Percentiles rank a stretch among this genome's conserved stretches.
phyloP scores from a whole-genome alignment of 2,797 vertebrate species.

The Galagoides demidoff region DNA sequence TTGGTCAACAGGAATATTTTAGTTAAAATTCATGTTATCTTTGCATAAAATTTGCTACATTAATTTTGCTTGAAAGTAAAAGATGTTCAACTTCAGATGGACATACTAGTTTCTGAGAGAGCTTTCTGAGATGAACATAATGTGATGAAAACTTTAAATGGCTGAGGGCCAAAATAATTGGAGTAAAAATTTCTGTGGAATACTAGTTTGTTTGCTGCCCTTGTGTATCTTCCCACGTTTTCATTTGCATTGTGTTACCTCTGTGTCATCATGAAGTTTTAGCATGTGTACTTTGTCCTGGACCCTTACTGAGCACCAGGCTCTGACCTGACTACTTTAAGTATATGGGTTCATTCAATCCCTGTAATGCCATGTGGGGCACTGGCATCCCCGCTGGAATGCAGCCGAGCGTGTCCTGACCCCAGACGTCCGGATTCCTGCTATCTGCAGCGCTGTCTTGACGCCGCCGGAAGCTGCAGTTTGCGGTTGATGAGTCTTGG shows the following conservation, averaged over 20 bases:
- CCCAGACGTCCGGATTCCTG: too few relatives aligned
- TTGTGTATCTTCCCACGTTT: fast-evolving
- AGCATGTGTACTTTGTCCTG: neutral
- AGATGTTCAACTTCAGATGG: neutral
- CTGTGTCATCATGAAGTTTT: neutral
- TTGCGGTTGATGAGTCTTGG: fast-evolving
- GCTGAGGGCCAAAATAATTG: neutral
- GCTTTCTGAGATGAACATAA: neutral
- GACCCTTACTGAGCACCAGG: neutral
- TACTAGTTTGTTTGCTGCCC: neutral
- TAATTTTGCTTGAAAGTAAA: constrained; percentile 1
- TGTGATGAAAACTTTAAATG: neutral
- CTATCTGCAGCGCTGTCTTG: neutral
- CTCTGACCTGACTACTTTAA: too few relatives aligned
- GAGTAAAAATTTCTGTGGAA: neutral
- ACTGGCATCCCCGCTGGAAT: neutral
- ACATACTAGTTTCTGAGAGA: neutral
- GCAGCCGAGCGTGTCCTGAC: neutral
- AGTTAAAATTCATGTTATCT: neutral
- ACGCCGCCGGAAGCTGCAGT: neutral
- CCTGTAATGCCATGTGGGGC: fast-evolving
- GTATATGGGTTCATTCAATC: neutral
- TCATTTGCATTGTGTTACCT: fast-evolving
- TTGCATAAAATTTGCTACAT: neutral
- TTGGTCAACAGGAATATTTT: neutral